These are phyloP conservation scores for Lottia gigantea DNA, from an alignment of 2,888 invertebrate genomes.

Conservation along the genomic window DNA sequence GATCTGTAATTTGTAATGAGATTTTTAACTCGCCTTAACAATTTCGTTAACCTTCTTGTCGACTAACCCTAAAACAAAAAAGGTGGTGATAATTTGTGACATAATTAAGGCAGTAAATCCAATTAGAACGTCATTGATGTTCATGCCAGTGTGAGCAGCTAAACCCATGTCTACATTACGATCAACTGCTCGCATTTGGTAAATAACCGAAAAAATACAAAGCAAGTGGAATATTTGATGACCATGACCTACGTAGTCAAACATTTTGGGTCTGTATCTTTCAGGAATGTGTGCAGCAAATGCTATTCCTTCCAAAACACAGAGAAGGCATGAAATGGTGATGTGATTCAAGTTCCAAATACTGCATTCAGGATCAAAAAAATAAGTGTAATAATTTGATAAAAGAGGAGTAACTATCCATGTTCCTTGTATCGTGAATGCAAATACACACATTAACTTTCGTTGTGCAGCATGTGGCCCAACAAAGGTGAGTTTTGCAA, in stretches of 20 bases:
- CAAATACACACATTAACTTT: constrained; percentile 35
- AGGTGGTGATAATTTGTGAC: constrained; percentile 1
- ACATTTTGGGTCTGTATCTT: constrained; percentile 36
- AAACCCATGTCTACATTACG: constrained; percentile 23
- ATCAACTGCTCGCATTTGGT: constrained; percentile 28
- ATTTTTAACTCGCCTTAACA: not conserved
- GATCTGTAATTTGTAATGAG: too few relatives aligned
- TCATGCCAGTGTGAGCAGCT: not conserved
- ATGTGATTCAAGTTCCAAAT: constrained; percentile 33
- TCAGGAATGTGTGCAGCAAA: constrained; percentile 50
- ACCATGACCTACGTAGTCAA: constrained; percentile 41
- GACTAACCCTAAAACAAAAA: not conserved
- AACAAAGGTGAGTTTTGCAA: constrained; percentile 28
- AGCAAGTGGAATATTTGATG: constrained; percentile 32
- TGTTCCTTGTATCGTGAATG: constrained; percentile 28
- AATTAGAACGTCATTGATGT: not conserved
- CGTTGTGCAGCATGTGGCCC: constrained; percentile 38
- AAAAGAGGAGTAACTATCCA: constrained; percentile 28
- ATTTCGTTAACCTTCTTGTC: constrained; percentile 3
- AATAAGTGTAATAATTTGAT: constrained; percentile 28
- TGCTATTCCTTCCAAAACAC: constrained; percentile 32
- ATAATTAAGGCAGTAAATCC: constrained; percentile 1
- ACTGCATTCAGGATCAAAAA: constrained; percentile 19
- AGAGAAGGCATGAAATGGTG: constrained; percentile 20
- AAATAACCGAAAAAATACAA: constrained; percentile 25